Percentiles rank a stretch among this genome's conserved stretches.
Conservation (phyloP, 2,888 invertebrate genomes). For the Melipona beecheii region DNA sequence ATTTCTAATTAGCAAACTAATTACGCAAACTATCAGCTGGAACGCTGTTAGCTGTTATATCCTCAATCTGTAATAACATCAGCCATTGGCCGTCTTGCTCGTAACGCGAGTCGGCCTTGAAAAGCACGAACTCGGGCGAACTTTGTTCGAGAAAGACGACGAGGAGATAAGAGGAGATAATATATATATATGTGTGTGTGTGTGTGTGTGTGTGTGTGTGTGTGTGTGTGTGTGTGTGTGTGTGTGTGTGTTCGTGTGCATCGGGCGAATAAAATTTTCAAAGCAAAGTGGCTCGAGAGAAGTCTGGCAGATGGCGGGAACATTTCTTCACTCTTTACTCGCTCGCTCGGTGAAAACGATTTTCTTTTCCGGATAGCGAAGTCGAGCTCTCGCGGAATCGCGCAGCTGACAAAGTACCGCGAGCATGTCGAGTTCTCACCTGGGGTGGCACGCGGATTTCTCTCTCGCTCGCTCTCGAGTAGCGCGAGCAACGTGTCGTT, state of each 20-base stretch:
- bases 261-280: slow-evolving; percentile 72
- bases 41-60: no score
- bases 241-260: slow-evolving; percentile 41
- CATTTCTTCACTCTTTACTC: slow-evolving; percentile 48
- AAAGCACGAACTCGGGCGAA: no score
- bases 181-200: no score
- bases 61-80: no score
- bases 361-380: background rate
- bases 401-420: slow-evolving; percentile 7
- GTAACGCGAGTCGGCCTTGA: no score
- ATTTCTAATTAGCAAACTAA: no score
- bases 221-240: slow-evolving; percentile 47
- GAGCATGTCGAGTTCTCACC: slow-evolving; percentile 25
- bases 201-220: no score
- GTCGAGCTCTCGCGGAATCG: background rate
- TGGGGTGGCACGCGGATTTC: background rate
- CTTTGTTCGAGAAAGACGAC: no score
- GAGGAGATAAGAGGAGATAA: no score
- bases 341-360: background rate
- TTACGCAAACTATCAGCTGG: no score
- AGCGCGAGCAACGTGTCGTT: slow-evolving; percentile 40
- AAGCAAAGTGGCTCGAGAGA: background rate
- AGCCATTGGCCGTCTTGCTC: no score
- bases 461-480: slow-evolving; percentile 6
- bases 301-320: slow-evolving; percentile 59